These are phyloP conservation scores for Priocnemis perturbator DNA, from an alignment of 2,888 invertebrate genomes.

Conservation along the genomic window DNA sequence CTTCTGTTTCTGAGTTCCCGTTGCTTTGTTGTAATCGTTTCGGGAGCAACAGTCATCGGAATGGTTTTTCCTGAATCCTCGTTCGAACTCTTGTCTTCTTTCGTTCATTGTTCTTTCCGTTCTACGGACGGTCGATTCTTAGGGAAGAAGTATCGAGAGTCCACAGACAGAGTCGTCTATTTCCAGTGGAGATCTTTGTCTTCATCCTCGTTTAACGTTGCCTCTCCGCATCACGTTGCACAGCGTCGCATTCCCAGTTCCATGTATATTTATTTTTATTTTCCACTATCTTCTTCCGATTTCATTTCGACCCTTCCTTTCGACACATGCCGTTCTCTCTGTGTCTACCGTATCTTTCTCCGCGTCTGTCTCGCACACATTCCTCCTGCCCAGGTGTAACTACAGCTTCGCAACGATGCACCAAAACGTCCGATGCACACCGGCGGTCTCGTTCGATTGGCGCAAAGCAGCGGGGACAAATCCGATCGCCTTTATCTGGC, in stretches of 20 bases:
- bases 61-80: too few relatives aligned
- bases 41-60: too few relatives aligned
- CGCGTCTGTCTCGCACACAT: background rate
- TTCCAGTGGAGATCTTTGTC: too few relatives aligned
- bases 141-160: too few relatives aligned
- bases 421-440: conserved; percentile 3
- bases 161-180: background rate
- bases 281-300: background rate
- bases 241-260: too few relatives aligned
- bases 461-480: conserved; percentile 40
- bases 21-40: too few relatives aligned
- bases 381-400: background rate
- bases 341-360: background rate
- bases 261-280: background rate
- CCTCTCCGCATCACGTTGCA: too few relatives aligned
- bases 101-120: too few relatives aligned
- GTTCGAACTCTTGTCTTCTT: too few relatives aligned
- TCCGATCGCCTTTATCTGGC: conserved; percentile 41
- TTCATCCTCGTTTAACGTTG: too few relatives aligned
- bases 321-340: background rate
- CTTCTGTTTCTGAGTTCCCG: too few relatives aligned
- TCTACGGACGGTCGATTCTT: too few relatives aligned
- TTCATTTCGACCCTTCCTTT: background rate
- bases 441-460: conserved; percentile 36
- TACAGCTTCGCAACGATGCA: background rate